Evolutionary conservation across 2,113 vertebrate species (phyloP).

Genomic region (Cinclus cinclus): DNA sequence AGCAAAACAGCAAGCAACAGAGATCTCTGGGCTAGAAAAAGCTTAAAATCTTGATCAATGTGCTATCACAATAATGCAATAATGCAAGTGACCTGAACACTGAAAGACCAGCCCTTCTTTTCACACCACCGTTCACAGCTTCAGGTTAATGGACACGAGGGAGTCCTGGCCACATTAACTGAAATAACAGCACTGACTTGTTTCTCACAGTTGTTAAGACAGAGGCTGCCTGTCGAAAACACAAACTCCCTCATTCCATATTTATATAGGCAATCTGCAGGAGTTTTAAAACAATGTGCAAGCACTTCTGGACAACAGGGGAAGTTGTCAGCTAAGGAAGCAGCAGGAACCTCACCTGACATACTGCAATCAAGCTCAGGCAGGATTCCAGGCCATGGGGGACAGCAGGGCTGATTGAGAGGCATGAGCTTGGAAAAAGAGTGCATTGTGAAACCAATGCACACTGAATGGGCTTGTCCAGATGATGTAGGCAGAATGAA

Average conservation of each 20-base stretch:
- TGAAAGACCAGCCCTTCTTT: neutral
- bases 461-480: neutral
- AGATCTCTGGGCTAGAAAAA: neutral
- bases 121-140: neutral
- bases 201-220: neutral
- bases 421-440: neutral
- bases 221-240: neutral
- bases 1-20: neutral
- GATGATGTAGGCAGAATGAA: neutral
- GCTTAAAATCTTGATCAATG: neutral
- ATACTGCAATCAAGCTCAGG: accelerated
- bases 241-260: neutral
- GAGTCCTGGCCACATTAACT: neutral
- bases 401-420: neutral
- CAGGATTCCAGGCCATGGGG: neutral
- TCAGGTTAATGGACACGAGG: neutral
- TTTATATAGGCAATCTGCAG: neutral
- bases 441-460: neutral
- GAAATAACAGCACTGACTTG: neutral
- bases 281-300: neutral
- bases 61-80: neutral
- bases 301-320: neutral
- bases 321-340: neutral
- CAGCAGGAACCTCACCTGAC: neutral
- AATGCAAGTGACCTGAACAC: neutral